Evolutionary conservation across 2,113 vertebrate species (phyloP), one percentile per base, ranked within the genome.

Genomic region (Acrocephalus arundinaceus): DNA sequence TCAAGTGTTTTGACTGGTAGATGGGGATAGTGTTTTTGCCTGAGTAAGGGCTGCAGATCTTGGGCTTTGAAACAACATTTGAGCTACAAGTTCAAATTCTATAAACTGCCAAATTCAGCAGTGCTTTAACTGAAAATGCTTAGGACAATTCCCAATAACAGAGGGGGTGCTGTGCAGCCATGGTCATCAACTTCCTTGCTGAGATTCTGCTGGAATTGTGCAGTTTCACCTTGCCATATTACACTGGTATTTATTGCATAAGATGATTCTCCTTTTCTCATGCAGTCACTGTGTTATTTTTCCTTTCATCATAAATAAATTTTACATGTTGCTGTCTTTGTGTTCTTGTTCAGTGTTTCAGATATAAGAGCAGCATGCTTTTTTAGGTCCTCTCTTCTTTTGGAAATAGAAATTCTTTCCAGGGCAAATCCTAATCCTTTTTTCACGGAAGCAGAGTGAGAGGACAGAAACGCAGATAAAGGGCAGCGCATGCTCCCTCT

Each of bases 121-220:
- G 46, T 15, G 94, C 87, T 97, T 96, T 92, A 91, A 89, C 28
- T 13, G 55, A 74, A 94, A 90, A 57, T 58, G 27, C 91, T 97
- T 87, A 93, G 77, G 95, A 88, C 51, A 92, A 84, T 89, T 95
- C 46, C n/a, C 21, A 46, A 2, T 74, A 96, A 79, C 74, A 94
- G 77, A 55, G 70, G 73, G 62, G 58, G 74, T 95, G 55, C 12
- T 87, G 62, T 85, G 68, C 45, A 88, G 65, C 80, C 87, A 43
- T 93, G 80, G 97, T 94, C 86, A 97, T 94, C 61, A 94, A n/a
- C 66, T 87, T 95, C 91, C 66, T 71, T 78, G 35, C 41, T 91
- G 51, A 83, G 31, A 63, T 13, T 92, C 62, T 77, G 41, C 77
- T 83, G 65, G 55, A 91, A 95, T 85, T 88, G 63, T 85, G 71